Conservation (phyloP, 2,797 vertebrate species). For the Balearica regulorum region DNA sequence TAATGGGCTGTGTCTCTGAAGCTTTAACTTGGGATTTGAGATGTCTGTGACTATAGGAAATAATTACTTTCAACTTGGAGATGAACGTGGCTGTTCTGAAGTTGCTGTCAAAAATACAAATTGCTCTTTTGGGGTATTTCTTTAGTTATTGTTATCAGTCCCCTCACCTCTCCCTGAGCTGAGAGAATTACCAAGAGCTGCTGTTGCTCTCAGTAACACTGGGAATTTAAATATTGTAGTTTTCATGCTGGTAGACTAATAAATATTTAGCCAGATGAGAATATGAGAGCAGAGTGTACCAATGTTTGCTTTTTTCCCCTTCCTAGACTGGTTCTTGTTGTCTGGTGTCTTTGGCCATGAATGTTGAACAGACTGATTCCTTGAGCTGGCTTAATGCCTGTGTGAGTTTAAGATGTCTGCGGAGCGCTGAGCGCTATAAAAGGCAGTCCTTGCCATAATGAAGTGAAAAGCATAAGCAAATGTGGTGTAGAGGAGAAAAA, state of each 20-base stretch:
- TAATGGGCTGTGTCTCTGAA: not conserved
- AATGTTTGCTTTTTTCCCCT: not conserved
- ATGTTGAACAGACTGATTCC: not conserved
- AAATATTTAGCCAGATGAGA: not conserved
- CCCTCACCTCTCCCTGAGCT: not conserved
- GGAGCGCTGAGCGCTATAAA: not conserved
- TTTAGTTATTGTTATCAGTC: not conserved
- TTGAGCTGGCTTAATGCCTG: not conserved
- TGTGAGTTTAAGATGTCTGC: not conserved
- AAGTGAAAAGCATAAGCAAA: not conserved
- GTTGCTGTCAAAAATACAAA: not conserved
- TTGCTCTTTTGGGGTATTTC: not conserved
- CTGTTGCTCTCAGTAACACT: not conserved
- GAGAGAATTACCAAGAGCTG: not conserved
- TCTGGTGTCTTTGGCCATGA: not conserved
- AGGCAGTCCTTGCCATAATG: not conserved
- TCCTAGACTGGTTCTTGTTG: not conserved
- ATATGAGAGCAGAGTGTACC: not conserved
- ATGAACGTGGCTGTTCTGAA: not conserved
- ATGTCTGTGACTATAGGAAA: not conserved
- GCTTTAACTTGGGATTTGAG: not conserved
- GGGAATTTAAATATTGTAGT: not conserved
- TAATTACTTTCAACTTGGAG: not conserved
- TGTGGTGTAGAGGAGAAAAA: not conserved
- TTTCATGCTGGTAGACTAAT: not conserved